Percentiles rank a stretch among this genome's conserved stretches.
Evolutionary conservation across 2,113 vertebrate species (phyloP).

Genomic region (Microcebus lehilahytsara): DNA sequence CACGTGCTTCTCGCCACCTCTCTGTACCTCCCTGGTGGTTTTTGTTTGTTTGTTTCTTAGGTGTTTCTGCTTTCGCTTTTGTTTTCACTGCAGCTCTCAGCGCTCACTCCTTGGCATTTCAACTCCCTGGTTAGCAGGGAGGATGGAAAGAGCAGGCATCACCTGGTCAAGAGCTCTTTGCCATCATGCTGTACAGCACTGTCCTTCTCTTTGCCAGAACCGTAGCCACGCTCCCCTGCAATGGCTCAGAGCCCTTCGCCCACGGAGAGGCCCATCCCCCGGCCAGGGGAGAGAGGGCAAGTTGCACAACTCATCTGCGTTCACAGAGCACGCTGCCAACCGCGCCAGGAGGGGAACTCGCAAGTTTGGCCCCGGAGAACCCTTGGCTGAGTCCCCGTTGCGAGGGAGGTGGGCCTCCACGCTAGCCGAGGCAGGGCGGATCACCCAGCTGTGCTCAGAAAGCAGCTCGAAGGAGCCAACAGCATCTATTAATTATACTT

Average conservation of each 20-base stretch:
- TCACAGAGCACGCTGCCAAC: not conserved
- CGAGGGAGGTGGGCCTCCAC: rapidly evolving
- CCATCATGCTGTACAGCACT: rapidly evolving
- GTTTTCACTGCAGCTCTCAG: too few relatives aligned
- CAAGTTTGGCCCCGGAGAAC: not conserved
- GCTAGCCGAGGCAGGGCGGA: not conserved
- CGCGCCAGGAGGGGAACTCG: rapidly evolving
- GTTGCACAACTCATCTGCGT: not conserved
- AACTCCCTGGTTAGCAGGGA: not conserved
- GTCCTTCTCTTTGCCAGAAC: rapidly evolving
- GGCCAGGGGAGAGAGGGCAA: not conserved
- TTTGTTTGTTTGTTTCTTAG: too few relatives aligned
- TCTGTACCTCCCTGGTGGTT: not conserved
- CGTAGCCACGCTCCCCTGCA: not conserved
- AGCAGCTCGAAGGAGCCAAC: not conserved
- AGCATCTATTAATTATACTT: not conserved
- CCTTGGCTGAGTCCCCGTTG: not conserved
- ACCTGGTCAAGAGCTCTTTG: not conserved
- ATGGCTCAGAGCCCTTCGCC: not conserved
- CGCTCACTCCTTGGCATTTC: not conserved
- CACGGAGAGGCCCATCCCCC: not conserved
- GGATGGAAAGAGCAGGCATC: not conserved
- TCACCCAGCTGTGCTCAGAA: not conserved
- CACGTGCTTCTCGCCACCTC: rapidly evolving
- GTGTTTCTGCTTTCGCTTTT: too few relatives aligned